Evolutionary conservation across 2,797 vertebrate genomes (phyloP).

Genomic region (Brotula barbata): DNA sequence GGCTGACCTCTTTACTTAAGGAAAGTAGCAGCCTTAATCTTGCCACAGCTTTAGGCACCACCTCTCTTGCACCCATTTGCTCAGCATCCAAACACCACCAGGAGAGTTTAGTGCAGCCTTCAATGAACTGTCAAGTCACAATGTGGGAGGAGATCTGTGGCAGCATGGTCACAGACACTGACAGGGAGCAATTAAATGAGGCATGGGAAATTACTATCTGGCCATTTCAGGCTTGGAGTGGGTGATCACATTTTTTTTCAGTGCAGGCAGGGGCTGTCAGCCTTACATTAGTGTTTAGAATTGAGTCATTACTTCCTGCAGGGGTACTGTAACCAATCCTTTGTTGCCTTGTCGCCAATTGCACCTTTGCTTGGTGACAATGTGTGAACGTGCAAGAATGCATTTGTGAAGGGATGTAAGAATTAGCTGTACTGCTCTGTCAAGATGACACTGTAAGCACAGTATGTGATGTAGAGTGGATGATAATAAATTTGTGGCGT

Average conservation of each 20-base stretch:
- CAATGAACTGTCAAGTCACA: conserved; percentile 56
- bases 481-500: too few relatives aligned
- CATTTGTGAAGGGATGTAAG: conserved; percentile 6
- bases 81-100: conserved; percentile 42
- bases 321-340: conserved; percentile 11
- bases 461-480: conserved; percentile 3
- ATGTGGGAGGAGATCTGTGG: conserved; percentile 21
- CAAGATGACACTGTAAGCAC: neutral
- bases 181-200: conserved; percentile 47
- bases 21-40: conserved; percentile 18
- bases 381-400: neutral
- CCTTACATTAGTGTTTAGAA: conserved; percentile 42
- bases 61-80: conserved; percentile 24
- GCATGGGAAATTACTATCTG: conserved; percentile 64
- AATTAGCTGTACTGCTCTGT: neutral
- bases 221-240: conserved; percentile 38
- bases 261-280: conserved; percentile 23
- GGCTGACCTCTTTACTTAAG: conserved; percentile 32
- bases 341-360: conserved; percentile 33
- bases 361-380: conserved; percentile 19
- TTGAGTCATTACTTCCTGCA: conserved; percentile 25
- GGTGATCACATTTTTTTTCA: conserved; percentile 22
- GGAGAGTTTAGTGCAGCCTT: conserved; percentile 29
- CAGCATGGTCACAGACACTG: conserved; percentile 30
- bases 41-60: conserved; percentile 14